Conservation (phyloP, 2,113 vertebrate genomes). For the Rostratula benghalensis region DNA sequence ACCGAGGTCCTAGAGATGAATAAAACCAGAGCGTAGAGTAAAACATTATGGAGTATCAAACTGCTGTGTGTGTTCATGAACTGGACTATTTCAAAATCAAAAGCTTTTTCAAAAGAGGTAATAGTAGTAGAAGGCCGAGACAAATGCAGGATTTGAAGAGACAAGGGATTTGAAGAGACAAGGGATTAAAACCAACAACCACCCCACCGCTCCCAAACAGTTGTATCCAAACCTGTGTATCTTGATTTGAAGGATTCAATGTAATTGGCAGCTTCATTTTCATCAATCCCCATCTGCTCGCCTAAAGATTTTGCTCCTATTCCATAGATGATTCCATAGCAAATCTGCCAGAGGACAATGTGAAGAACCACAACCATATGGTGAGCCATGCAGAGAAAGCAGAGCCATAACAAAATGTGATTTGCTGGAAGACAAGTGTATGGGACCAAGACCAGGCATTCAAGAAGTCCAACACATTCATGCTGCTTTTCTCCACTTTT, state of each 20-base stretch:
- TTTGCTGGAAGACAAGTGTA: not conserved
- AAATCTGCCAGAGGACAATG: slow-evolving; percentile 82
- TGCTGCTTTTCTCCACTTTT: not conserved
- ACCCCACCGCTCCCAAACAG: not conserved
- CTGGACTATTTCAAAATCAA: not conserved
- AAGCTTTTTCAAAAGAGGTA: not conserved
- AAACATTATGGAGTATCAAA: not conserved
- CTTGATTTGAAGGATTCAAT: slow-evolving; percentile 95
- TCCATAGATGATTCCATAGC: slow-evolving; percentile 97
- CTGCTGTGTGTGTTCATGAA: not conserved
- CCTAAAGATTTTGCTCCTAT: slow-evolving; percentile 95
- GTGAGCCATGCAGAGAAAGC: not conserved
- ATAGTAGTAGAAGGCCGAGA: not conserved
- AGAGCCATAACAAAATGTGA: not conserved
- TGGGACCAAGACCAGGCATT: not conserved
- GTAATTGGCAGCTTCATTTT: slow-evolving; percentile 88
- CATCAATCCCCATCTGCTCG: slow-evolving; percentile 94
- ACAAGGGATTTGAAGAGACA: not conserved
- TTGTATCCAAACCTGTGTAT: slow-evolving; percentile 84
- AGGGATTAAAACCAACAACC: not conserved
- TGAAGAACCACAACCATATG: not conserved
- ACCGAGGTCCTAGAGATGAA: not conserved
- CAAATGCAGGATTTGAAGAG: not conserved
- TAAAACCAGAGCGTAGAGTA: not conserved
- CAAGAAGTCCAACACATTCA: not conserved